Evolutionary conservation across 2,797 vertebrate species (phyloP), one percentile per base, ranked within the genome.

Genomic region (Eutrigla gurnardus): DNA sequence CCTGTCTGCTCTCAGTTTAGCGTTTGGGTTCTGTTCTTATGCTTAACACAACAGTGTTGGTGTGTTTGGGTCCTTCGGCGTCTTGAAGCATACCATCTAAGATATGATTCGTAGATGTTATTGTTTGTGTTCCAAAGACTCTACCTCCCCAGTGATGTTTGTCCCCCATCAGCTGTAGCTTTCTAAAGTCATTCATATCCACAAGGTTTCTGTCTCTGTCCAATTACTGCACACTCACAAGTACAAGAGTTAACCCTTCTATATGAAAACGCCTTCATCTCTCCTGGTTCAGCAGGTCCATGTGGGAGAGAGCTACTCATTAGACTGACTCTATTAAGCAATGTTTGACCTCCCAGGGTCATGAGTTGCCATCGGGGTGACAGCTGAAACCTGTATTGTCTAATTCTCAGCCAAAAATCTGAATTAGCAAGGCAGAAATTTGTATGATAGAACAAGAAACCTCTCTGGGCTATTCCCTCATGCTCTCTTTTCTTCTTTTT

Each of bases 241-340:
- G 47, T 69, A 47, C 60, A 65, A 52, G 46, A 61, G 50, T 85
- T 82, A 69, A 77, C 62, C 25, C 62, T 61, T 75, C 9, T 62
- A 25, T 69, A 37, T 66, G 8, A 73, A 81, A 79, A 53, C 42
- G 43, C 63, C 68, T 83, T 84, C 65, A 75, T 87, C 65, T 78
- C 69, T 62, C 55, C 63, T 79, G 77, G 50, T 68, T 61, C 78
- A 65, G 58, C 61, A 74, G 76, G 63, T 84, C 33, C 14, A 32
- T 77, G 42, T 59, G 69, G 15, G 58, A 67, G 45, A 59, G 52
- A 61, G 64, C 67, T 71, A 62, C 79, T 89, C 87, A 87, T 86
- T 86, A 88, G 73, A 57, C 54, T 15, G 8, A 77, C 58, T 80
- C 18, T 61, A 53, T 83, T 58, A 80, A 75, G 58, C 53, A 35